A percentile compares a stretch with the other conserved stretches of the same genome.
These are phyloP conservation scores for Phrynocephalus guinanensis DNA, from an alignment of 2,797 vertebrate genomes.

Conservation along the genomic window DNA sequence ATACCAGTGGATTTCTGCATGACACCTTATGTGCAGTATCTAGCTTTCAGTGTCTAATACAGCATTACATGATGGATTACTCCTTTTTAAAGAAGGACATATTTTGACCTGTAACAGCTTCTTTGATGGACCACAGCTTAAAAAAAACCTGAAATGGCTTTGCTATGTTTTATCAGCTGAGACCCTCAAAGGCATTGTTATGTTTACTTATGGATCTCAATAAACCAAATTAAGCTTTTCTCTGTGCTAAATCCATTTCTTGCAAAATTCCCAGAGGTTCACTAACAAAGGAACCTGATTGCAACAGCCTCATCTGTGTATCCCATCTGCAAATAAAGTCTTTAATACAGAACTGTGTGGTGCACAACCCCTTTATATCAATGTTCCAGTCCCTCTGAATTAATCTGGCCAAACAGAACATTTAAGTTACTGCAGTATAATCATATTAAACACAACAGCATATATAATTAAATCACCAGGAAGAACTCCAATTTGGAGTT, in stretches of 20 bases:
- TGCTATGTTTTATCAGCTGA: not conserved
- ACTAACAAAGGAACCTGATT: not conserved
- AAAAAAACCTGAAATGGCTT: slow-evolving; percentile 3
- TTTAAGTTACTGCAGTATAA: slow-evolving; percentile 44
- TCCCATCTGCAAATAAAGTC: not conserved
- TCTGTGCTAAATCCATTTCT: not conserved
- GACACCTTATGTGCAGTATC: not conserved
- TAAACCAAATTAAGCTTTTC: not conserved
- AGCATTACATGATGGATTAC: not conserved
- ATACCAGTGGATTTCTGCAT: not conserved
- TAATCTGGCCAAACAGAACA: slow-evolving; percentile 35
- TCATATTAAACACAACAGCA: slow-evolving; percentile 59
- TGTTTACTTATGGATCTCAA: not conserved
- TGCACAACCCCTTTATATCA: not conserved
- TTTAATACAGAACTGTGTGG: not conserved
- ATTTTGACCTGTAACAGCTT: not conserved
- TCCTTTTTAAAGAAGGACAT: not conserved
- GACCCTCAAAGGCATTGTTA: slow-evolving; percentile 1
- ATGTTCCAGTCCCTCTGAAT: slow-evolving; percentile 44
- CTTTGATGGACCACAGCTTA: not conserved
- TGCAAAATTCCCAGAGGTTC: not conserved
- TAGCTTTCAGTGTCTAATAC: not conserved
- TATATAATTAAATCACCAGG: slow-evolving; percentile 59
- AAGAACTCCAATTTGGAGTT: slow-evolving; percentile 26
- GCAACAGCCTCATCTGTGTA: not conserved